Base-by-base conservation (phyloP, 2,113 vertebrate genomes). In the Nyctereutes procyonoides region DNA sequence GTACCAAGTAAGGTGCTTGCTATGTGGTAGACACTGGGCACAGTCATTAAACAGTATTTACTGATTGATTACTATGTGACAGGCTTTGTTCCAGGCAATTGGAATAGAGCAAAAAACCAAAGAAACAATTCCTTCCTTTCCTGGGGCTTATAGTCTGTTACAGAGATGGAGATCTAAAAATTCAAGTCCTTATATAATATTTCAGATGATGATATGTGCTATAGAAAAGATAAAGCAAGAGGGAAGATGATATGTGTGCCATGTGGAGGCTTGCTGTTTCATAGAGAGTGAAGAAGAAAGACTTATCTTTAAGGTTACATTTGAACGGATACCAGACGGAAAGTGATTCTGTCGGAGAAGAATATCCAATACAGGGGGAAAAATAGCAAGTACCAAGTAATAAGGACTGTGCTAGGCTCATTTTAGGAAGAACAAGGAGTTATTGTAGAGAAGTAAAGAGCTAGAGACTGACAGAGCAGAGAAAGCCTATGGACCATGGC, bases 381-480 rank as follows among this genome's bases (percentile, higher is more conserved):
- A 76, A 24, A 53, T 14, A 62, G 1, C 2, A 58, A 55, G 5
- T 48, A 20, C 1, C 16, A 43, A 48, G 5, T 38, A 20, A 1
- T 10, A 43, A 32, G 16, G 22, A 28, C 8, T 85, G 8, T 56
- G 35, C 6, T 55, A 17, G 3, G 1, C 2, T 48, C 17, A 24
- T 38, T 55, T 56, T 30, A 71, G 26, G 17, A 38, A 76, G 10
- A 83, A 48, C 0, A 35, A 85, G 8, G n/a, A 71, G 28, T 43
- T 20, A 35, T 22, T 55, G 2, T 5, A 63, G 26, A 30, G 15
- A 20, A 4, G 26, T 4, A 62, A 51, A 53, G 26, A 76, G 32
- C 5, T 14, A 65, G 10, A 2, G 6, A 17, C 56, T 43, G 3
- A 3, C 1, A 14, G 30, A 84, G 6, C 5, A 48, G 5, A 17